These are phyloP conservation scores for Megastigmus dorsalis DNA, from an alignment of 2,888 invertebrate genomes.

Conservation along the genomic window DNA sequence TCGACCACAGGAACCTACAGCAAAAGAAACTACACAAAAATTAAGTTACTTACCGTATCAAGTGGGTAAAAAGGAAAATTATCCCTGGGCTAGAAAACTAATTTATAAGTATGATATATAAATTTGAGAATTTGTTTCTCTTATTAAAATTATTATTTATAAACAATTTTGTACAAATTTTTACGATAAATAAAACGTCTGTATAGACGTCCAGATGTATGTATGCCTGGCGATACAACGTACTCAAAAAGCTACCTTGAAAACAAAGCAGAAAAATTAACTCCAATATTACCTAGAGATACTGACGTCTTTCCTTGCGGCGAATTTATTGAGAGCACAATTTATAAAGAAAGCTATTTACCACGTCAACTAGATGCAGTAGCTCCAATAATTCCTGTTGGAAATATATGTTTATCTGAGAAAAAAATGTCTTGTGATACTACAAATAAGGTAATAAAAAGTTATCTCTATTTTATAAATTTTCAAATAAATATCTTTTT, in stretches of 20 bases:
- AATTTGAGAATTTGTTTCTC: neutral
- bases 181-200: neutral
- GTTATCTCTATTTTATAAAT: neutral
- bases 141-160: neutral
- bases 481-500: neutral
- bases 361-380: conserved; percentile 57
- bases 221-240: conserved; percentile 68
- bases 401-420: conserved; percentile 62
- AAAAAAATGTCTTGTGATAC: conserved; percentile 68
- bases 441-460: conserved; percentile 67
- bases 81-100: conserved; percentile 69
- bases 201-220: conserved; percentile 63
- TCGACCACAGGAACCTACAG: conserved; percentile 62
- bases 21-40: conserved; percentile 69
- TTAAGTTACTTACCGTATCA: conserved; percentile 70
- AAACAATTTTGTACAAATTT: neutral
- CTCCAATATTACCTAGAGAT: conserved; percentile 60
- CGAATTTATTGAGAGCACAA: conserved; percentile 53
- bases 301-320: conserved; percentile 57
- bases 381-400: conserved; percentile 61
- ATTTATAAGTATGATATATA: conserved; percentile 60
- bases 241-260: conserved; percentile 69
- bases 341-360: conserved; percentile 67
- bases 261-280: conserved; percentile 56
- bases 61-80: conserved; percentile 63